Base-by-base conservation (phyloP, 1,140 invertebrate species). In the Zaprionus taronus region DNA sequence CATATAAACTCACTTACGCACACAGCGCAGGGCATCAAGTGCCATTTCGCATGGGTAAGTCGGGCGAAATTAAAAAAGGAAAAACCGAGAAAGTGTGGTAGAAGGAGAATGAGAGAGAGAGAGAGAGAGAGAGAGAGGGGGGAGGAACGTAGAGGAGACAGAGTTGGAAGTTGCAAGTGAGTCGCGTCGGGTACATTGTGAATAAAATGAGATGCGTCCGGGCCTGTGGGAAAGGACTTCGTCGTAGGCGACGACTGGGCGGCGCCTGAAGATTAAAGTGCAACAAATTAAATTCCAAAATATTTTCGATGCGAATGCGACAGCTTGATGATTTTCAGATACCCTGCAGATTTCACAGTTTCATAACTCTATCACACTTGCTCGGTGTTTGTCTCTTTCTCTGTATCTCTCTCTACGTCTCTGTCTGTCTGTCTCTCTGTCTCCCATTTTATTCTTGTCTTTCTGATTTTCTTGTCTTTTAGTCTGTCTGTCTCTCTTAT, bases 11-110 rank as follows among this genome's bases (percentile, higher is more conserved):
- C 51, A 68, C 31, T 51, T 17, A 31, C 34, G 24, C 58, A 56
- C 44, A 82, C 67, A 77, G 65, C 79, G 64, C 72, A 66, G 76
- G 70, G 79, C 81, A 89, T 89, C 85, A 89, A 89, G 85, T 90
- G 85, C 79, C 81, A 89, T 85, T 90, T 85, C 76, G 85, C 85
- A 77, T 91, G 85, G 80, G 70, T 90, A 80, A 85, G 72, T 90
- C 80, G 72, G 65, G 76, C 67, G 69, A 90, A 89, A 89, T 89
- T 89, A 84, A 90, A 84, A 72, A 72, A 63, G 49, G 49, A 41
- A 60, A 51, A 49, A 63, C 2, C 17, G 20, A 31, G 15, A 56
- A 9, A 65, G 47, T 12, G 12, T 51, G 12, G 26, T 2, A 20
- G n/a, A 51, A 14, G 26, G 72, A 85, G 7, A 22, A 49, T 4